Percentiles rank a stretch among this genome's conserved stretches.
phyloP scores from a whole-genome alignment of 2,888 invertebrate species.

The Caenorhabditis japonica region DNA sequence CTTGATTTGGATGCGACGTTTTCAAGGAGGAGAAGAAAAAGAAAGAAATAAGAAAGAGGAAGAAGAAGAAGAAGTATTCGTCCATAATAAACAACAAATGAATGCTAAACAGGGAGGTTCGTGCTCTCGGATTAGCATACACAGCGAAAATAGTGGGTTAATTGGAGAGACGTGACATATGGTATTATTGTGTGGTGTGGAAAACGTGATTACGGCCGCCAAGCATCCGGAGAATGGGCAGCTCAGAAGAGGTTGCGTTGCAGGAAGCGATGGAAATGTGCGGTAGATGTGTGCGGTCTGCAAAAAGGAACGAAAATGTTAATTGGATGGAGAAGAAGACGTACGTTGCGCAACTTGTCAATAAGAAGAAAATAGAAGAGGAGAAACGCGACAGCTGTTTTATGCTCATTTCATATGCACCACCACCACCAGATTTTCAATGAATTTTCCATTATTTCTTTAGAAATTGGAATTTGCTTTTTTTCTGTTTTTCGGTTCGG shows the following conservation, averaged over 20 bases:
- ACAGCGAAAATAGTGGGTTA: slow-evolving; percentile 25
- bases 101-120: slow-evolving; percentile 35
- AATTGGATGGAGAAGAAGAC: slow-evolving; percentile 11
- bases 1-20: too few relatives aligned
- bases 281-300: slow-evolving; percentile 37
- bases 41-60: too few relatives aligned
- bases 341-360: slow-evolving; percentile 9
- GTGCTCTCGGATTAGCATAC: slow-evolving; percentile 40
- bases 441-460: neutral
- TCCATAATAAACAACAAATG: slow-evolving; percentile 43
- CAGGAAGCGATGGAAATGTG: slow-evolving; percentile 47
- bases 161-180: slow-evolving; percentile 39
- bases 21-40: neutral
- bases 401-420: slow-evolving; percentile 20
- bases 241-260: slow-evolving; percentile 42
- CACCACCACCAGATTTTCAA: slow-evolving; percentile 6
- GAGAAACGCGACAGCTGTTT: slow-evolving; percentile 22
- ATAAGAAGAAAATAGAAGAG: too few relatives aligned
- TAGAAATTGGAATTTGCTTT: too few relatives aligned
- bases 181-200: slow-evolving; percentile 27
- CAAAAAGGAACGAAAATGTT: slow-evolving; percentile 13
- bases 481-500: too few relatives aligned
- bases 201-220: slow-evolving; percentile 38
- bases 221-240: neutral
- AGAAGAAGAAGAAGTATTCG: slow-evolving; percentile 12